Evolutionary conservation across 2,797 vertebrate species (phyloP), one percentile per base, ranked within the genome.

Genomic region (Sphaeramia orbicularis): DNA sequence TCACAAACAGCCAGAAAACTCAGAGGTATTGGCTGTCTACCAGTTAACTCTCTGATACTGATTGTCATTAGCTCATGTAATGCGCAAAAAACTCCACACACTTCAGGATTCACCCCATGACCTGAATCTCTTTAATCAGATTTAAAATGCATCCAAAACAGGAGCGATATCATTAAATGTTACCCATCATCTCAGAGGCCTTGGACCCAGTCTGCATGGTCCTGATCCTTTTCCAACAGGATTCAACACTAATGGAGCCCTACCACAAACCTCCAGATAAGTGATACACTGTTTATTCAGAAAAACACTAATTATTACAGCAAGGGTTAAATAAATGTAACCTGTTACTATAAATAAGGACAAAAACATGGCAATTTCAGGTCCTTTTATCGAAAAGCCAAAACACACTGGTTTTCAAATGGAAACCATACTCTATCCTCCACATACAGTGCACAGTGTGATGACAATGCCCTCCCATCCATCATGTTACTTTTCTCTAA

Each of bases 211-310:
- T n/a, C n/a, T n/a, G n/a, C n/a, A n/a, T n/a, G 5, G 21, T 5
- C 21, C 5, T 24, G 21, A 24, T 24, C 21, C 21, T 24, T 72
- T 83, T 78, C 71, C 55, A 65, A 76, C 55, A 42, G 0, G 0
- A 40, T 2, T 32, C 10, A 9, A 7, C 30, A 32, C 30, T 7
- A 32, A 32, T 32, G 30, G 8, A 32, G 30, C 30, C 30, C 30
- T 32, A 32, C 30, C 30, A 32, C 30, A 32, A 7, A 30, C 32
- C 30, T 9, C 30, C 18, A 52, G 47, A 40, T 40, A 24, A 60
- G 35, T 15, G 42, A 19, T 2, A 32, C 30, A 32, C 30, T 32
- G n/a, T 10, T 12, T 8, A 15, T 16, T 35, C 16, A 40, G 55
- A 45, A 18, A n/a, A 18, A n/a, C 41, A 30, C 3, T 7, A 7